Evolutionary conservation across 1,140 invertebrate genomes (phyloP).

Genomic region (Papilio polytes): DNA sequence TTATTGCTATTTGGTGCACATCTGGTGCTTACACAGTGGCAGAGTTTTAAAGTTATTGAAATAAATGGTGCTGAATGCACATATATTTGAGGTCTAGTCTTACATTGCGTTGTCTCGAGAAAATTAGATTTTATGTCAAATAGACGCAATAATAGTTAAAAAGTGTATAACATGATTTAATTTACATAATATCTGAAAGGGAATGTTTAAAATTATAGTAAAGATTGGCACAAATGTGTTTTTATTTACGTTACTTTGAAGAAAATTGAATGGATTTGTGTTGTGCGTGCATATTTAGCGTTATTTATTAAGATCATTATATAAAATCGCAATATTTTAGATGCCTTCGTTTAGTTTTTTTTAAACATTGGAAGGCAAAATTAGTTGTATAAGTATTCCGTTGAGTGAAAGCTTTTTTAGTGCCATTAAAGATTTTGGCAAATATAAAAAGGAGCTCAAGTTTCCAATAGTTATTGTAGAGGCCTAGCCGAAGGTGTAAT

Average conservation of each 20-base stretch:
- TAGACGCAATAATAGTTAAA: neutral
- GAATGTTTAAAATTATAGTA: neutral
- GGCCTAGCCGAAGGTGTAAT: slow-evolving; percentile 40
- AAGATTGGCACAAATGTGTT: neutral
- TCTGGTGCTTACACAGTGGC: neutral
- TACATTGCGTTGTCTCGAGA: neutral
- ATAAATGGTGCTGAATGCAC: neutral
- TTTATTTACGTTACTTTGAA: neutral
- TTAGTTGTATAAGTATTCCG: neutral
- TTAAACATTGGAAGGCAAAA: neutral
- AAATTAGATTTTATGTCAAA: neutral
- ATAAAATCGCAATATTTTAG: slow-evolving; percentile 16
- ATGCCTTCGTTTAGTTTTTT: neutral
- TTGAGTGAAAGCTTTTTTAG: slow-evolving; percentile 16
- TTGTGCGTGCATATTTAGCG: neutral
- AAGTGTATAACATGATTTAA: neutral
- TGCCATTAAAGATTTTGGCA: slow-evolving; percentile 35
- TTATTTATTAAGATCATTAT: neutral
- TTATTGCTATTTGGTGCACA: slow-evolving; percentile 30
- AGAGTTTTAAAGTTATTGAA: neutral
- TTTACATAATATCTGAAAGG: too few relatives aligned
- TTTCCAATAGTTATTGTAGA: slow-evolving; percentile 38
- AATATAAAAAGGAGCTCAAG: slow-evolving; percentile 37
- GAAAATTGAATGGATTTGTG: neutral
- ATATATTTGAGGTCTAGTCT: neutral